Evolutionary conservation across 2,113 vertebrate species (phyloP).

Genomic region (Platycercus adscitus): DNA sequence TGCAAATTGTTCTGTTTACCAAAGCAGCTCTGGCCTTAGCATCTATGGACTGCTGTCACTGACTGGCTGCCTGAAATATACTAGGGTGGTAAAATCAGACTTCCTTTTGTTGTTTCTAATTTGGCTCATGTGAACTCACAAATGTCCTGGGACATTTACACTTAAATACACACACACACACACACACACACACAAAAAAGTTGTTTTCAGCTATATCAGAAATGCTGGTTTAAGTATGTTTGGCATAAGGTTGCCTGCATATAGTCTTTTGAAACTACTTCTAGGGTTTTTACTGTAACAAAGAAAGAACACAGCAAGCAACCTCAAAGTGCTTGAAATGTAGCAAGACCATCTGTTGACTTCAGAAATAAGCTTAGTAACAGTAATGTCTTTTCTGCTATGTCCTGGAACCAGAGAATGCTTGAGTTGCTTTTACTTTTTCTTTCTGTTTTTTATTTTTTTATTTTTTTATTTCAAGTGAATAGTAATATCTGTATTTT

Average conservation of each 20-base stretch:
- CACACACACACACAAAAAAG: background rate
- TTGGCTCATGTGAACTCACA: background rate
- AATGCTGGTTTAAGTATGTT: background rate
- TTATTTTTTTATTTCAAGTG: background rate
- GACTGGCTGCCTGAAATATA: background rate
- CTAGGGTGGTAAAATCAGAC: background rate
- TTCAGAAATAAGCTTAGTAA: conserved; percentile 18
- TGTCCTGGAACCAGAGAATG: background rate
- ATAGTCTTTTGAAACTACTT: background rate
- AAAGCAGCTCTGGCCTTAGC: background rate
- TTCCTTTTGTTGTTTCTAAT: background rate
- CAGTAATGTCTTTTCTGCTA: background rate
- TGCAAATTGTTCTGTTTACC: conserved; percentile 1
- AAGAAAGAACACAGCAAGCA: background rate
- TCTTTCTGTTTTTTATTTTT: accelerated
- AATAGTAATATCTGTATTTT: background rate
- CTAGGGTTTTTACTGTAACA: background rate
- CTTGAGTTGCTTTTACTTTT: background rate
- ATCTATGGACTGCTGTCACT: background rate
- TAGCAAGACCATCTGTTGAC: background rate
- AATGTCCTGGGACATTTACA: background rate
- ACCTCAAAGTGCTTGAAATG: background rate
- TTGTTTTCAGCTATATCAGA: background rate
- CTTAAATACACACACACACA: no score
- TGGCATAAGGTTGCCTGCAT: background rate